Conservation (phyloP, 2,797 vertebrate genomes). For the Phrynocephalus forsythii region DNA sequence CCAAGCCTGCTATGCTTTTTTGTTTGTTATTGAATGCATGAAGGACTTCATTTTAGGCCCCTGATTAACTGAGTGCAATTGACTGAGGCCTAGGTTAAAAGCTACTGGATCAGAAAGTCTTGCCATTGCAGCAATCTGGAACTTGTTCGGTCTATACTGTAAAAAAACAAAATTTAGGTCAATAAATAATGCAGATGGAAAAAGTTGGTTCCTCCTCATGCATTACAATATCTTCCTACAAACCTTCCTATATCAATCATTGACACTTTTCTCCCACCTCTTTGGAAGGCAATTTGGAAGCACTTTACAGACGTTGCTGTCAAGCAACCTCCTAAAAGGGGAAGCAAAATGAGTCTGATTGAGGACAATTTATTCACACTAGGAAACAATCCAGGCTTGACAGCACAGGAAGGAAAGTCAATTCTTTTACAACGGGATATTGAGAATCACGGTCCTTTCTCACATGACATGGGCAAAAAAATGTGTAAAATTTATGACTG, state of each 20-base stretch:
- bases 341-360: constrained; percentile 41
- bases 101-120: neutral
- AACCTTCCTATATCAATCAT: constrained; percentile 3
- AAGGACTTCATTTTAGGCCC: constrained; percentile 12
- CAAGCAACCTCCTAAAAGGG: constrained; percentile 40
- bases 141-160: constrained; percentile 10
- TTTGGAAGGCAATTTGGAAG: constrained; percentile 38
- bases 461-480: neutral
- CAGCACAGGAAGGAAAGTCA: constrained; percentile 7
- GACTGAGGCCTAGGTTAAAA: constrained; percentile 12
- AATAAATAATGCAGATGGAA: constrained; percentile 49
- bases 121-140: constrained; percentile 24
- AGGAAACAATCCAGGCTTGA: constrained; percentile 2
- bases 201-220: constrained; percentile 29
- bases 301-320: constrained; percentile 12
- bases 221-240: constrained; percentile 26
- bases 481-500: neutral
- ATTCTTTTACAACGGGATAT: neutral
- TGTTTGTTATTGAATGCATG: neutral
- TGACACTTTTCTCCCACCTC: neutral
- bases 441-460: neutral
- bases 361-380: constrained; percentile 15
- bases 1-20: neutral
- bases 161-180: constrained; percentile 29
- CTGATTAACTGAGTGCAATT: constrained; percentile 7